Evolutionary conservation across 2,888 invertebrate species (phyloP), one percentile per base, ranked within the genome.

Genomic region (Onchidella celtica): DNA sequence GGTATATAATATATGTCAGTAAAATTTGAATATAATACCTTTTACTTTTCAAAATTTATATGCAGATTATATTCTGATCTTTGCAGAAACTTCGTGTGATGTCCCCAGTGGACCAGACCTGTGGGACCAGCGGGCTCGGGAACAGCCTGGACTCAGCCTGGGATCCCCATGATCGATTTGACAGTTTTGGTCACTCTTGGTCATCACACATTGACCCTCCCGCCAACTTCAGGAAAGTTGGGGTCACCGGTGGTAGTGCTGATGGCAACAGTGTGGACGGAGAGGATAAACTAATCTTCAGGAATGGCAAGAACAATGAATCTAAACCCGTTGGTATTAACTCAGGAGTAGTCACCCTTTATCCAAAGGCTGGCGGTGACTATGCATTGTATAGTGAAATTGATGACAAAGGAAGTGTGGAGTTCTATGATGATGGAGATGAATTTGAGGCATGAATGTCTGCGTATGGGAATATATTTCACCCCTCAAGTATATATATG

Each of bases 71-170:
- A n/a, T n/a, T n/a, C n/a, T n/a, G n/a, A n/a, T n/a, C n/a, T n/a
- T n/a, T n/a, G 68, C 77, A 86, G 85, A 72, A 82, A 79, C 77
- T 75, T 17, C 72, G 80, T 11, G 74, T 69, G n/a, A 76, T 83
- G 34, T 74, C 85, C 61, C 69, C 84, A 9, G 81, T n/a, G 27
- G 78, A 77, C 34, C 79, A 57, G n/a, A 68, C 81, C 17, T 80
- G 74, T 9, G 83, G 82, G 6, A 84, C 83, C 2, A 86, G 87
- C 76, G 86, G 84, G 3, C 68, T 85, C 24, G 86, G 84, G 1
- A 83, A 79, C 55, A 85, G 85, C 40, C 72, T 84, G 14, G 82
- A 86, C 77, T 84, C 85, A 4, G 85, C 81, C 73, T 86, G 86
- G 85, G 86, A 83, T 61, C 76, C 84, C 14, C 81, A 86, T 24